Evolutionary conservation across 2,888 invertebrate species (phyloP).

Genomic region (Willowsia nigromaculata): DNA sequence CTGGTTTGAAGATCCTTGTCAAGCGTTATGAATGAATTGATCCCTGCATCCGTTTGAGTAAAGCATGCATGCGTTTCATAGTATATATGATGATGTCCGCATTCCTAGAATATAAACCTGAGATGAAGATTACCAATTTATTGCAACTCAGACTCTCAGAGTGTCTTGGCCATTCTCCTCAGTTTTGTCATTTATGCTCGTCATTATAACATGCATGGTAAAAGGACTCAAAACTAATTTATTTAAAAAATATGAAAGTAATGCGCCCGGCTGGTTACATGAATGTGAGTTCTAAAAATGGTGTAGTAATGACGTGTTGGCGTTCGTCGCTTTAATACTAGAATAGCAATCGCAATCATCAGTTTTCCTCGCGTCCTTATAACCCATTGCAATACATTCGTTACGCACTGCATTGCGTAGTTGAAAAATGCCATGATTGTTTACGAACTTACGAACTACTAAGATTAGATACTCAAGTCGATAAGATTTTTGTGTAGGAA

Average conservation of each 20-base stretch:
- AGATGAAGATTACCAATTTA: neutral
- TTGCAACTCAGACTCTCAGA: neutral
- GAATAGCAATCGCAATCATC: neutral
- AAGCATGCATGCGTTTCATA: neutral
- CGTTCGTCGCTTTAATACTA: neutral
- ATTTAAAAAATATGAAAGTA: conserved; percentile 59
- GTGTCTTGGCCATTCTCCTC: neutral
- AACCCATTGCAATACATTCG: neutral
- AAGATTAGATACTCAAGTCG: neutral
- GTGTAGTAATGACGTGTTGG: conserved; percentile 18
- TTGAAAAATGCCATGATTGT: neutral
- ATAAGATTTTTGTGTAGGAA: neutral
- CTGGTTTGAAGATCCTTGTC: conserved; percentile 15
- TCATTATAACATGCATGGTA: neutral
- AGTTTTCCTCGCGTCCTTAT: neutral
- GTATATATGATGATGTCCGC: conserved; percentile 42
- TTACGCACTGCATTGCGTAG: neutral
- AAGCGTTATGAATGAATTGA: neutral
- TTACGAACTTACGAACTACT: too few species aligned
- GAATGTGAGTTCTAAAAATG: conserved; percentile 12
- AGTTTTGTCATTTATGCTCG: conserved; percentile 38
- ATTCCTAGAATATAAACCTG: conserved; percentile 40
- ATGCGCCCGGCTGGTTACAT: conserved; percentile 25
- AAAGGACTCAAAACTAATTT: conserved; percentile 56
- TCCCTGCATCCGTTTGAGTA: neutral